Evolutionary conservation across 2,113 vertebrate genomes (phyloP).

Genomic region (Oxyruncus cristatus): DNA sequence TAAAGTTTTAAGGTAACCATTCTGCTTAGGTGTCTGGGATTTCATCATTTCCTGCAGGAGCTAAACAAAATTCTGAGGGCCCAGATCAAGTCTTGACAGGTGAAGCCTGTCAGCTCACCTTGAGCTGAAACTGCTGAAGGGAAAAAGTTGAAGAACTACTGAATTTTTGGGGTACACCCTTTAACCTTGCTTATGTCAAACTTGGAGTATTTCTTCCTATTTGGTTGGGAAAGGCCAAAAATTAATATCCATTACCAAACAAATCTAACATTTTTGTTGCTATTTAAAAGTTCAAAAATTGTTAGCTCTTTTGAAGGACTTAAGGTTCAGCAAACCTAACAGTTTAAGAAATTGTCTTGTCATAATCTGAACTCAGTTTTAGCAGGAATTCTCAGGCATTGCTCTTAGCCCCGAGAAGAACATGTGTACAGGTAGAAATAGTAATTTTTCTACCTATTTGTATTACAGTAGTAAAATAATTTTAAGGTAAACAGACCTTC

Average conservation of each 20-base stretch:
- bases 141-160: not conserved
- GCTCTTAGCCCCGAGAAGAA: not conserved
- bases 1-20: too few species aligned
- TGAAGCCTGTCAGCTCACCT: not conserved
- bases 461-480: not conserved
- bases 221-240: not conserved
- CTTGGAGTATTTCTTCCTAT: not conserved
- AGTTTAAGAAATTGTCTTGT: not conserved
- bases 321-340: not conserved
- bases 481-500: not conserved
- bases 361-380: not conserved
- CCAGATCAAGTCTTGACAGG: slow-evolving; percentile 47
- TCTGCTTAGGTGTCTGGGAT: not conserved
- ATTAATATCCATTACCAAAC: not conserved
- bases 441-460: not conserved
- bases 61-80: slow-evolving; percentile 10
- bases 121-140: slow-evolving; percentile 9
- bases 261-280: not conserved
- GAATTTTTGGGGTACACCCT: not conserved
- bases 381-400: not conserved
- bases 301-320: not conserved
- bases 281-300: not conserved
- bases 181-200: not conserved
- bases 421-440: not conserved
- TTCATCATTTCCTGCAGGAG: not conserved